These are phyloP conservation scores for Protula sp. DNA, from an alignment of 2,888 invertebrate species.

Conservation along the genomic window DNA sequence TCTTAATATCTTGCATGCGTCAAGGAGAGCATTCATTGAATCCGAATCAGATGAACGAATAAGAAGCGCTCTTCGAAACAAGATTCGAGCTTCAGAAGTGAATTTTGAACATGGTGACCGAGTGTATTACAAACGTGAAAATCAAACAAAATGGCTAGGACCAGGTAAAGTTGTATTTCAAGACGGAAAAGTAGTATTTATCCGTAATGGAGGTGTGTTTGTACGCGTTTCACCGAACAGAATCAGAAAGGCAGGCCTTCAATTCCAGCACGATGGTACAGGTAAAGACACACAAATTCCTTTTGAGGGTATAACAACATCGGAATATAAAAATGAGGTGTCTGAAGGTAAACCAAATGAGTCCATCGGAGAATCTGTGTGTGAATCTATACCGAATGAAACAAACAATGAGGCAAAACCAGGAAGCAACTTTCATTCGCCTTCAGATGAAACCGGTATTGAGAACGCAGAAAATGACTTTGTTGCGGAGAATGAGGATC, in stretches of 20 bases:
- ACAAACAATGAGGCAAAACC: too few species aligned
- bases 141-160: constrained; percentile 19
- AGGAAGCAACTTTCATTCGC: background rate
- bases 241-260: constrained; percentile 13
- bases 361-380: too few species aligned
- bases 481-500: background rate
- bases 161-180: too few species aligned
- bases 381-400: too few species aligned
- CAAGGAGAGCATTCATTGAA: constrained; percentile 19
- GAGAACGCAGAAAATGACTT: background rate
- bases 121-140: constrained; percentile 26
- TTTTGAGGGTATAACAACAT: too few species aligned
- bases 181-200: constrained; percentile 28
- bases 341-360: too few species aligned
- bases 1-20: constrained; percentile 17
- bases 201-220: constrained; percentile 25
- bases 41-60: constrained; percentile 25
- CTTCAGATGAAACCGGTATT: too few species aligned
- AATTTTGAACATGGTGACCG: constrained; percentile 22
- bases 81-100: constrained; percentile 24
- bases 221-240: constrained; percentile 28
- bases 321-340: too few species aligned
- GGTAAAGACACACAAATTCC: too few species aligned
- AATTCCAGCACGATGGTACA: too few species aligned
- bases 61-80: constrained; percentile 19